These are phyloP conservation scores for Mobula birostris DNA, from an alignment of 2,113 vertebrate species.

Conservation along the genomic window DNA sequence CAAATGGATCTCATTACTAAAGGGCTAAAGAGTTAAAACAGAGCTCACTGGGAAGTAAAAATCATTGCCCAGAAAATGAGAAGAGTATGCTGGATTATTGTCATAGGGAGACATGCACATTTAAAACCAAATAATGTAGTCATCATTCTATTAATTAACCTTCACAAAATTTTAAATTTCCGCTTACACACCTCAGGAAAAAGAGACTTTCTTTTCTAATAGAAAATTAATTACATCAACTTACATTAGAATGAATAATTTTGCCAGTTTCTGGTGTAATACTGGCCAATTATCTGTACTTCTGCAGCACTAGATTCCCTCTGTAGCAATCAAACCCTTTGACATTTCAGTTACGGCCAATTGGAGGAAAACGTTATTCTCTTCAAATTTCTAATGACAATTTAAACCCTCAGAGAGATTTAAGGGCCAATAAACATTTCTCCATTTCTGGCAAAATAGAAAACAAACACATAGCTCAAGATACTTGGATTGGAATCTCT, in stretches of 20 bases:
- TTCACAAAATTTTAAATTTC: neutral
- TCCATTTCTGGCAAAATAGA: neutral
- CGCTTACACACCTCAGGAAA: no score
- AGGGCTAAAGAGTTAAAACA: neutral
- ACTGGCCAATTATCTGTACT: neutral
- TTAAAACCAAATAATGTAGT: neutral
- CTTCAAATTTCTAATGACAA: neutral
- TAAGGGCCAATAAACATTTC: neutral
- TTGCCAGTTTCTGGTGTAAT: neutral
- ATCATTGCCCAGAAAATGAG: neutral
- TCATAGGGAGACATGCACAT: neutral
- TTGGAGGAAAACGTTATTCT: neutral
- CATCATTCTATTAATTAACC: slow-evolving; percentile 3
- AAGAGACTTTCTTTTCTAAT: neutral
- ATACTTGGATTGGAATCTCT: neutral
- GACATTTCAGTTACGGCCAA: neutral
- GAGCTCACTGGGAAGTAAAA: neutral
- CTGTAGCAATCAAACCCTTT: neutral
- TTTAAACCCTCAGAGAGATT: neutral
- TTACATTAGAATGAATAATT: neutral
- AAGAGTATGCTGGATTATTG: neutral
- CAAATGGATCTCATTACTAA: neutral
- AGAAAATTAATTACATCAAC: neutral
- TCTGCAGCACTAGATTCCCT: neutral
- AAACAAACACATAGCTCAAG: neutral